Evolutionary conservation across 2,888 invertebrate species (phyloP).

Genomic region (Sussaba pulchella): DNA sequence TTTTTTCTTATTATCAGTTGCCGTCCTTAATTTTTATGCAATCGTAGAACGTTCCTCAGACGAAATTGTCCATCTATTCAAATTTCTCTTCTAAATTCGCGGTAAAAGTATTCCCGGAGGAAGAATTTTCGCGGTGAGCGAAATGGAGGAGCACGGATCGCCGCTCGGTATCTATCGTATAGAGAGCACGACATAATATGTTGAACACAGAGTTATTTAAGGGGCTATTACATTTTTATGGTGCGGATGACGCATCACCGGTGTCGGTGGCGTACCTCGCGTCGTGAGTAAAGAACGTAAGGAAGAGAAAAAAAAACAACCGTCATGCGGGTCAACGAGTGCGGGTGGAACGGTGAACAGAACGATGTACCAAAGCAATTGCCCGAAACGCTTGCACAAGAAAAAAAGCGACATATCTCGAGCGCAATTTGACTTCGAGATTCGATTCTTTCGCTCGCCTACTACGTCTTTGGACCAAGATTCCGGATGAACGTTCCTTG

Average conservation of each 20-base stretch:
- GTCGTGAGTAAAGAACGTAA: slow-evolving; percentile 29
- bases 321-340: slow-evolving; percentile 56
- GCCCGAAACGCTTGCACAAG: slow-evolving; percentile 71
- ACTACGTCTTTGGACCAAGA: background rate
- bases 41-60: too few species aligned
- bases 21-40: too few species aligned
- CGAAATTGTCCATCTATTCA: too few species aligned
- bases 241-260: slow-evolving; percentile 76
- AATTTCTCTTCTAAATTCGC: too few species aligned
- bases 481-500: background rate
- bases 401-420: slow-evolving; percentile 65
- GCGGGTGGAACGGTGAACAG: slow-evolving; percentile 8
- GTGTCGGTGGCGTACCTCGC: slow-evolving; percentile 63
- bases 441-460: slow-evolving; percentile 6
- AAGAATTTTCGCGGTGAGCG: slow-evolving; percentile 3
- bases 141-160: slow-evolving; percentile 19
- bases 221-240: slow-evolving; percentile 79
- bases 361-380: slow-evolving; percentile 68
- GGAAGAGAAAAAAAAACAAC: slow-evolving; percentile 21
- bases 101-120: slow-evolving; percentile 26
- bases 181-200: slow-evolving; percentile 75
- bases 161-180: slow-evolving; percentile 18
- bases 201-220: slow-evolving; percentile 77
- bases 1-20: too few species aligned
- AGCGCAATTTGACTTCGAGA: slow-evolving; percentile 65